Evolutionary conservation across 2,888 invertebrate genomes (phyloP).

Genomic region (Polydrusus tereticollis): DNA sequence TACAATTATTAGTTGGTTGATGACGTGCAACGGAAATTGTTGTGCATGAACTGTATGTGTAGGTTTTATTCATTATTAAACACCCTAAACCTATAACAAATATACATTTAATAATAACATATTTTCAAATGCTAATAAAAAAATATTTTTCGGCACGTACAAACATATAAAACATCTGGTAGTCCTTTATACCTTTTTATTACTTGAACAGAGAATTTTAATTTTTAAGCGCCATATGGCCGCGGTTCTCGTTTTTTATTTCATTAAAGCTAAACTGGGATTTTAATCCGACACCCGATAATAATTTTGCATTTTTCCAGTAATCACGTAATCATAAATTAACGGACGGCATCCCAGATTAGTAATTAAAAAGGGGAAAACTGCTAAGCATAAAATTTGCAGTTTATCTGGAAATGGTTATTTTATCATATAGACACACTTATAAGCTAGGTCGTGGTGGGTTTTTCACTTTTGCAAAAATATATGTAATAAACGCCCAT

Average conservation of each 20-base stretch:
- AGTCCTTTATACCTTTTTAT: slow-evolving; percentile 25
- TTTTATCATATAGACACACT: neutral
- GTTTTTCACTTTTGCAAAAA: too few relatives aligned
- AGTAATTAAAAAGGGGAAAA: slow-evolving; percentile 40
- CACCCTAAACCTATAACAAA: too few relatives aligned
- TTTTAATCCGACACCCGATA: slow-evolving; percentile 45
- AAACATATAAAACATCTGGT: slow-evolving; percentile 24
- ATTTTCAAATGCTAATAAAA: slow-evolving; percentile 6
- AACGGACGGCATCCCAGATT: slow-evolving; percentile 22
- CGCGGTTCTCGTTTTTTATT: slow-evolving; percentile 37
- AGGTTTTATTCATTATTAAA: too few relatives aligned
- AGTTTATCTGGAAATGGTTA: slow-evolving; percentile 19
- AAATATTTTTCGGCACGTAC: slow-evolving; percentile 21
- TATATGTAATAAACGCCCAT: too few relatives aligned
- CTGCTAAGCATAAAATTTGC: slow-evolving; percentile 30
- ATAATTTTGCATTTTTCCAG: slow-evolving; percentile 40
- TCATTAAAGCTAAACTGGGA: slow-evolving; percentile 34
- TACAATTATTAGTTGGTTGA: too few relatives aligned
- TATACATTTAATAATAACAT: neutral
- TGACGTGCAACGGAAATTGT: too few relatives aligned
- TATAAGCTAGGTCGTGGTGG: too few relatives aligned
- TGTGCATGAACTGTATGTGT: too few relatives aligned
- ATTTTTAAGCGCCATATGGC: slow-evolving; percentile 38
- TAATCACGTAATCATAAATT: slow-evolving; percentile 45
- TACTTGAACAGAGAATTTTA: slow-evolving; percentile 25